Percentiles rank a stretch among this genome's conserved stretches.
phyloP scores from a whole-genome alignment of 30 jellyfish, hydroid and myxozoan genomes.

The Turritopsis rubra region DNA sequence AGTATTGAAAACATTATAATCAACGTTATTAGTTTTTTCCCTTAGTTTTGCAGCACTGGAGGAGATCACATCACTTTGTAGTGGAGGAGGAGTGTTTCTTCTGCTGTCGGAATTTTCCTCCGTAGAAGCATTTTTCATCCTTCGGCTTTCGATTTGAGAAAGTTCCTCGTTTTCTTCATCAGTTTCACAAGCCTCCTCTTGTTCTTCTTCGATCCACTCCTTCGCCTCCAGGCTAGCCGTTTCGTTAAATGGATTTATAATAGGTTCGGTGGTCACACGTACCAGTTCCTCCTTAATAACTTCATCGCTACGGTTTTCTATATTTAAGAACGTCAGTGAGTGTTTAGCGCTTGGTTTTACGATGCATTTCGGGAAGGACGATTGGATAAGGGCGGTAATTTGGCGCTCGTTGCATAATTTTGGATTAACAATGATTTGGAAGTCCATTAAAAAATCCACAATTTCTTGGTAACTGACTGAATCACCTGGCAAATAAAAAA shows the following conservation, averaged over 20 bases:
- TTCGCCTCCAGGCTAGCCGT: conserved; percentile 31
- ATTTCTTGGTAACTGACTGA: conserved; percentile 16
- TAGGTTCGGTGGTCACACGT: conserved; percentile 42
- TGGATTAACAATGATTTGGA: conserved; percentile 13
- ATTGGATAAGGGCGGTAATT: conserved; percentile 25
- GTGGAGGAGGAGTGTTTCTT: neutral
- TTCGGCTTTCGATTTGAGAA: neutral
- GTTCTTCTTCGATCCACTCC: conserved; percentile 19
- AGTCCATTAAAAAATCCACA: conserved; percentile 23
- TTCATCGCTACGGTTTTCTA: conserved; percentile 28
- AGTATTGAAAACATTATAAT: neutral
- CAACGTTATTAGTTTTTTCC: neutral
- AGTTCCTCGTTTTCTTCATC: conserved; percentile 12
- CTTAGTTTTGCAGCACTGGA: neutral
- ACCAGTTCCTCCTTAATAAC: conserved; percentile 29
- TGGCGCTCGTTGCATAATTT: conserved; percentile 23
- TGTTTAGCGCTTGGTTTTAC: conserved; percentile 23
- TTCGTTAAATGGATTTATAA: conserved; percentile 5
- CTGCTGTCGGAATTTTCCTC: neutral
- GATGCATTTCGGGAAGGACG: conserved; percentile 22
- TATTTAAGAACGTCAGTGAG: conserved; percentile 4
- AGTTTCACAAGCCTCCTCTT: conserved; percentile 6
- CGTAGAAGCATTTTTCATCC: neutral
- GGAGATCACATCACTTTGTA: too few relatives aligned
- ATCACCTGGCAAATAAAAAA: conserved; percentile 29